A percentile compares a stretch with the other conserved stretches of the same genome.
Evolutionary conservation across 2,113 vertebrate genomes (phyloP).

Genomic region (Octodon degus): DNA sequence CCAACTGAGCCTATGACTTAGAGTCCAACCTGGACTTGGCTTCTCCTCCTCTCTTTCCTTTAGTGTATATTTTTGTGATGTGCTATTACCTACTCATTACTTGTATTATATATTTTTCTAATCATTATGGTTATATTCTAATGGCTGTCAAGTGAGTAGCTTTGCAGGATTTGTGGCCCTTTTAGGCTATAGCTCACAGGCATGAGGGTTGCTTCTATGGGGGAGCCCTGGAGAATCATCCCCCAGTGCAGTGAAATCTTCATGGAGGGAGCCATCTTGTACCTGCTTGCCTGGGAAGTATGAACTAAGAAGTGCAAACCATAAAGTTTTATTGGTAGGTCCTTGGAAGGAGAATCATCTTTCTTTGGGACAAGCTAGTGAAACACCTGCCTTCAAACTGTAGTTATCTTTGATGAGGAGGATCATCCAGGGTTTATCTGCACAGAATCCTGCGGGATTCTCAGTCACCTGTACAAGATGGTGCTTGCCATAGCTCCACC

Average conservation of each 20-base stretch:
- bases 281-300: background rate
- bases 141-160: background rate
- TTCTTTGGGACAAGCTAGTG: background rate
- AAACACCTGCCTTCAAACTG: background rate
- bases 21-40: background rate
- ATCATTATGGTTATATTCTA: background rate
- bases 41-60: background rate
- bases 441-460: fast-evolving
- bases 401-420: background rate
- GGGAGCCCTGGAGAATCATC: background rate
- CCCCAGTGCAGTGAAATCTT: background rate
- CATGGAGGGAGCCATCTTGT: fast-evolving
- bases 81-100: background rate
- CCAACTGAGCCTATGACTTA: background rate
- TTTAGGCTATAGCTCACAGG: background rate
- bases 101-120: background rate
- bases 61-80: background rate
- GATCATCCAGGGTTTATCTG: too few relatives aligned
- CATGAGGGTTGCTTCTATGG: background rate
- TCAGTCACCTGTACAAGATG: fast-evolving
- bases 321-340: background rate
- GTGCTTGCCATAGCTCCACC: background rate
- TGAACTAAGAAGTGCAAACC: background rate
- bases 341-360: background rate
- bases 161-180: background rate